phyloP scores from a whole-genome alignment of 2,113 vertebrate species.

The Boulengeromyrus knoepffleri region DNA sequence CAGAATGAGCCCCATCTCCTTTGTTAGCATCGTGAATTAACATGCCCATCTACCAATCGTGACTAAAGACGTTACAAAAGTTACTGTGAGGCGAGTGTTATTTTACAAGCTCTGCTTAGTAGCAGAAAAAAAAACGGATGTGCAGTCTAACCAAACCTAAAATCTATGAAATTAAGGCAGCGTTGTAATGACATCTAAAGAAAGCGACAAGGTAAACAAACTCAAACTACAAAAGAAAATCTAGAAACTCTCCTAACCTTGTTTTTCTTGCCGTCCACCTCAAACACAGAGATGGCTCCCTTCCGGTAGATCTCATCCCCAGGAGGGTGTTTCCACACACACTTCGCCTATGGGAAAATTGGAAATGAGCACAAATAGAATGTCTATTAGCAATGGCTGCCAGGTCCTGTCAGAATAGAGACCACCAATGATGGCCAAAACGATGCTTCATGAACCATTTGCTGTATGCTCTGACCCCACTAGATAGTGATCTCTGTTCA shows the following conservation, averaged over 20 bases:
- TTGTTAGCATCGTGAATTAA: not conserved
- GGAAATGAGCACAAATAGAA: not conserved
- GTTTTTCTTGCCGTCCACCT: slow-evolving; percentile 98
- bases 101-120: not conserved
- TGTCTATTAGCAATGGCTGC: not conserved
- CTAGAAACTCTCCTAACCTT: slow-evolving; percentile 62
- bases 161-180: not conserved
- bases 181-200: not conserved
- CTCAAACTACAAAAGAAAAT: not conserved
- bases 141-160: not conserved
- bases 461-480: too few species aligned
- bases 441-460: too few species aligned
- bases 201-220: not conserved
- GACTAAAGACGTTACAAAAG: not conserved
- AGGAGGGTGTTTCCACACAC: slow-evolving; percentile 97
- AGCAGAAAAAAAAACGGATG: too few species aligned
- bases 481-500: too few species aligned
- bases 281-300: slow-evolving; percentile 90
- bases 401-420: not conserved
- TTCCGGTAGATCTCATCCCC: slow-evolving; percentile 97
- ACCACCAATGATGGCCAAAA: too few species aligned
- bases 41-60: not conserved
- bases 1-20: not conserved
- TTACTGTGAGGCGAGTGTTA: not conserved
- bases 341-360: slow-evolving; percentile 76